Conservation (phyloP, 1,140 invertebrate species). For the Parapsyche elsis region DNA sequence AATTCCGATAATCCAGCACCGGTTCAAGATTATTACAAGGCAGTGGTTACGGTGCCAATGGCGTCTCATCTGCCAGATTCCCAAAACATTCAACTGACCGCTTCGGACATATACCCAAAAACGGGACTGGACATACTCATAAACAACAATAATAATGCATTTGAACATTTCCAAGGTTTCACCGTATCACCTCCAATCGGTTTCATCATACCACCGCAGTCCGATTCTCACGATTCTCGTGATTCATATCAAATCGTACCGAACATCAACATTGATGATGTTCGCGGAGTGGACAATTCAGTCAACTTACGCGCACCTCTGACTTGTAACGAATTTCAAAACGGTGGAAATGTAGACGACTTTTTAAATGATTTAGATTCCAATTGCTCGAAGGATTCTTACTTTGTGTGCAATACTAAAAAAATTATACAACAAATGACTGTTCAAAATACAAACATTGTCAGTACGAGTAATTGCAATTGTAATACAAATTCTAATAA, state of each 20-base stretch:
- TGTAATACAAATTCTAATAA: constrained; percentile 16
- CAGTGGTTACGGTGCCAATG: constrained; percentile 50
- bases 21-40: constrained; percentile 46
- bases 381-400: constrained; percentile 59
- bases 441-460: constrained; percentile 26
- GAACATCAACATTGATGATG: constrained; percentile 36
- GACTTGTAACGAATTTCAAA: background rate
- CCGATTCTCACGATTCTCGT: background rate
- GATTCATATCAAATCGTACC: constrained; percentile 49
- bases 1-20: constrained; percentile 34
- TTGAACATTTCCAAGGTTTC: constrained; percentile 45
- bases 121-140: constrained; percentile 52
- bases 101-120: constrained; percentile 48
- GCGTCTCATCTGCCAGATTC: constrained; percentile 36
- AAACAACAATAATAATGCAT: constrained; percentile 52
- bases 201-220: constrained; percentile 47
- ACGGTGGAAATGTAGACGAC: constrained; percentile 60
- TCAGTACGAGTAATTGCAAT: constrained; percentile 36
- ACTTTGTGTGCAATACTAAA: constrained; percentile 66
- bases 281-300: background rate
- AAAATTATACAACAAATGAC: constrained; percentile 62
- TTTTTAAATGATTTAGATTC: constrained; percentile 63
- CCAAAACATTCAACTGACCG: constrained; percentile 4
- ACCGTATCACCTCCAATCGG: constrained; percentile 49
- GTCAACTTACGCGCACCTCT: background rate